Percentiles rank a stretch among this genome's conserved stretches.
phyloP scores from a whole-genome alignment of 1,140 invertebrate species.

The Maniola jurtina region DNA sequence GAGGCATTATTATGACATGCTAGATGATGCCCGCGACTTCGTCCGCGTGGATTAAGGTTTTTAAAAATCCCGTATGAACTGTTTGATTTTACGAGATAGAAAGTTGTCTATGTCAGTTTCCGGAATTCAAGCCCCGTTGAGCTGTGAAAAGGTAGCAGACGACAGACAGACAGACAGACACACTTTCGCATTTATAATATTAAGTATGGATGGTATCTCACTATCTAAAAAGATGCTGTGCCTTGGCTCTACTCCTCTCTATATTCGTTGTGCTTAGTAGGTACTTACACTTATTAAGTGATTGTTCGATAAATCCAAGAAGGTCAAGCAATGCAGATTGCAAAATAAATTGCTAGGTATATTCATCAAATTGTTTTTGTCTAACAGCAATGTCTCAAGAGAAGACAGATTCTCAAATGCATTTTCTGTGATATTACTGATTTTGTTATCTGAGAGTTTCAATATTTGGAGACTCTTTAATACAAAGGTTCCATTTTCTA shows the following conservation, averaged over 20 bases:
- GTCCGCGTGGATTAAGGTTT: no score
- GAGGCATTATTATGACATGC: no score
- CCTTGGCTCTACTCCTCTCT: no score
- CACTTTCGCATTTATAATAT: no score
- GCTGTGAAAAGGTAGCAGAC: no score
- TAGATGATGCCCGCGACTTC: no score
- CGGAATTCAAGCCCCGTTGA: no score
- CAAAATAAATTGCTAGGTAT: constrained; percentile 60
- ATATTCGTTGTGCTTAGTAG: background rate
- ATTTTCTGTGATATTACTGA: constrained; percentile 79
- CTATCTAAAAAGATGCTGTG: background rate
- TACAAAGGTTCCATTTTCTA: constrained; percentile 81
- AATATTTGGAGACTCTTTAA: constrained; percentile 79
- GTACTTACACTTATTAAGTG: constrained; percentile 64
- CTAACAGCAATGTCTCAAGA: constrained; percentile 80
- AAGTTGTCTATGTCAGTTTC: no score
- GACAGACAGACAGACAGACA: no score
- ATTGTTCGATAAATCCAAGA: constrained; percentile 68
- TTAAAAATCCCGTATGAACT: no score
- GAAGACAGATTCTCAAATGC: constrained; percentile 79
- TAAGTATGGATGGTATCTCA: no score
- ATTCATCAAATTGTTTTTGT: constrained; percentile 79
- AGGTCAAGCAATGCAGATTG: constrained; percentile 58
- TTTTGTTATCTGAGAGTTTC: constrained; percentile 82
- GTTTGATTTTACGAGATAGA: no score